Evolutionary conservation across 2,888 invertebrate species (phyloP).

Genomic region (Deroplatys truncata): DNA sequence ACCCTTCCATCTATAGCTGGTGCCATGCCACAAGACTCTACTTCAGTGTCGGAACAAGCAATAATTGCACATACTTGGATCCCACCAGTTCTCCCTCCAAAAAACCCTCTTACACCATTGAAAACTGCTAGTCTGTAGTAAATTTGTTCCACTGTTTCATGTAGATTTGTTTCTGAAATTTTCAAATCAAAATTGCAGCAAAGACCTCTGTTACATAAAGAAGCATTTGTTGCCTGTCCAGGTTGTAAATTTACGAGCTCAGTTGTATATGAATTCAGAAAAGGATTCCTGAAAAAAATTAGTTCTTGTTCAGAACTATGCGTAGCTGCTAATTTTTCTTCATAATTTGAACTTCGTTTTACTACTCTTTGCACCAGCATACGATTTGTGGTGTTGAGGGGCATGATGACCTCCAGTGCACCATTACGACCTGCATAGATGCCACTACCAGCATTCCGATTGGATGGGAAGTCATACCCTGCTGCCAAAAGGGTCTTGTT

Average conservation of each 20-base stretch:
- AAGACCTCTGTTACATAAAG: background rate
- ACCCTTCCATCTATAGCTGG: background rate
- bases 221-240: background rate
- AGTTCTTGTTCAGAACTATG: background rate
- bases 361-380: background rate
- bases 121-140: background rate
- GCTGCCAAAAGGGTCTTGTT: slow-evolving; percentile 66
- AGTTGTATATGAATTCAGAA: background rate
- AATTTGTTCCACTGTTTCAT: background rate
- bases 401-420: slow-evolving; percentile 41
- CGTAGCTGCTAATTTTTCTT: background rate
- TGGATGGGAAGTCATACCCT: slow-evolving; percentile 59
- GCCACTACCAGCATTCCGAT: slow-evolving; percentile 68
- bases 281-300: background rate
- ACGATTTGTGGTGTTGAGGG: background rate
- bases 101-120: background rate
- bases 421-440: slow-evolving; percentile 60
- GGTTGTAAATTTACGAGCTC: background rate
- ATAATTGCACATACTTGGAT: slow-evolving; percentile 5
- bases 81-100: slow-evolving; percentile 1
- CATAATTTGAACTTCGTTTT: background rate
- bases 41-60: background rate
- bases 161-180: background rate
- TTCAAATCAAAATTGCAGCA: background rate
- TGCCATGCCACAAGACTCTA: background rate